These are phyloP conservation scores for Orbicella faveolata DNA, from an alignment of 64 coral and sea anemone genomes.

Conservation along the genomic window DNA sequence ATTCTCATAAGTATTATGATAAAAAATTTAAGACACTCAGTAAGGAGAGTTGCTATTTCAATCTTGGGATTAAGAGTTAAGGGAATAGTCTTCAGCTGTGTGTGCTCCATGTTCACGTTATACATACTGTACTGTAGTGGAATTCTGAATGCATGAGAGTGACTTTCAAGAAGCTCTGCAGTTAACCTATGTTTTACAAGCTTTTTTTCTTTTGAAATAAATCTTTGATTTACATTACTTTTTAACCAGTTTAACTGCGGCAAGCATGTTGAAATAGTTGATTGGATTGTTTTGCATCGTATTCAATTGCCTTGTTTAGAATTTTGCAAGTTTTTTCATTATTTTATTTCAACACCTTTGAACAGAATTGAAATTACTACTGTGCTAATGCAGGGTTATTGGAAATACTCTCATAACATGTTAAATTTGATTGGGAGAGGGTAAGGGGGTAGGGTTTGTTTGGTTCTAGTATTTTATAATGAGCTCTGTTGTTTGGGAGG, in stretches of 20 bases:
- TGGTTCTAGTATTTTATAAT: background rate
- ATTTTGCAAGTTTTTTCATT: too few relatives aligned
- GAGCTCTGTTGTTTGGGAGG: background rate
- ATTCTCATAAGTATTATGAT: background rate
- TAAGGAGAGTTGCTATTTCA: conserved; percentile 6
- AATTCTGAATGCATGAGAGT: background rate
- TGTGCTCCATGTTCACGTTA: conserved; percentile 40
- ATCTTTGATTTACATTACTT: background rate
- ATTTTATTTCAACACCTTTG: too few relatives aligned
- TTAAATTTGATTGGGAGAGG: background rate
- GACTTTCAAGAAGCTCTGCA: conserved; percentile 14
- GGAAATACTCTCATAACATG: conserved; percentile 20
- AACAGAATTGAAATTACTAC: too few relatives aligned
- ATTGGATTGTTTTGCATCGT: background rate
- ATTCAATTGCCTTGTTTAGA: too few relatives aligned
- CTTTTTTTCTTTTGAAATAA: too few relatives aligned
- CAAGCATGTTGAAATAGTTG: background rate
- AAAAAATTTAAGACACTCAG: background rate
- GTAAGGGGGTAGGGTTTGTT: background rate
- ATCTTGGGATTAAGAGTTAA: background rate
- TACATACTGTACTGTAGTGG: background rate
- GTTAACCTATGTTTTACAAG: background rate
- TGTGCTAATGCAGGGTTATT: background rate
- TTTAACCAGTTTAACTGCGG: background rate
- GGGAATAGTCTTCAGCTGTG: conserved; percentile 35